Conservation (phyloP, 1,140 invertebrate genomes). For the Ridgeia piscesae region DNA sequence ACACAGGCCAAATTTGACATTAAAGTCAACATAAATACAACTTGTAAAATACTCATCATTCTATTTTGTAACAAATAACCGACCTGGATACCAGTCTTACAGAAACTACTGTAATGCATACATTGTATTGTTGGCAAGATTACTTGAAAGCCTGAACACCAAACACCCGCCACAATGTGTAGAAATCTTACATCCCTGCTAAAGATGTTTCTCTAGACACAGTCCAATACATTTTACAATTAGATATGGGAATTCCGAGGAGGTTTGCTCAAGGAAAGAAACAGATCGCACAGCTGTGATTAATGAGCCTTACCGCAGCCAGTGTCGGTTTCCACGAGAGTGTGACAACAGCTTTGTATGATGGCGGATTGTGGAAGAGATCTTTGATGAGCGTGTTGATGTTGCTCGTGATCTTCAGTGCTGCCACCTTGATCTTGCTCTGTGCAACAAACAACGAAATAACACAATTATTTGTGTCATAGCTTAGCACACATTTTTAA, state of each 20-base stretch:
- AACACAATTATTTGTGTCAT: neutral
- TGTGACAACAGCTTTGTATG: conserved; percentile 82
- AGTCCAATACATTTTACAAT: neutral
- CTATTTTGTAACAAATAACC: neutral
- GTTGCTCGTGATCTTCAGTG: conserved; percentile 87
- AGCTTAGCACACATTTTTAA: no score
- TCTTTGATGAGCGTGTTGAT: conserved; percentile 93
- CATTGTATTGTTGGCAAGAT: neutral
- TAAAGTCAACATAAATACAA: neutral
- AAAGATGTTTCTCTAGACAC: neutral
- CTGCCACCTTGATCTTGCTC: conserved; percentile 82
- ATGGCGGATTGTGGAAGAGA: conserved; percentile 89
- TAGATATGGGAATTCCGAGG: neutral
- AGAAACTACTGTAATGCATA: neutral
- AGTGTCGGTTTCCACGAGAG: conserved; percentile 80
- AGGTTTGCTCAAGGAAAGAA: neutral
- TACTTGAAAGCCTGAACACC: neutral
- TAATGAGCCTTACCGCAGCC: conserved; percentile 38
- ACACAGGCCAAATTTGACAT: no score
- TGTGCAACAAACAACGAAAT: conserved; percentile 55
- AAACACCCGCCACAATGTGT: neutral
- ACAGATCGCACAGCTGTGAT: neutral
- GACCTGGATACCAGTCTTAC: neutral
- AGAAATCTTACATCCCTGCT: neutral
- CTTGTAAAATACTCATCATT: neutral